Evolutionary conservation across 1,140 invertebrate genomes (phyloP).

Genomic region (Zaprionus tsacasi): DNA sequence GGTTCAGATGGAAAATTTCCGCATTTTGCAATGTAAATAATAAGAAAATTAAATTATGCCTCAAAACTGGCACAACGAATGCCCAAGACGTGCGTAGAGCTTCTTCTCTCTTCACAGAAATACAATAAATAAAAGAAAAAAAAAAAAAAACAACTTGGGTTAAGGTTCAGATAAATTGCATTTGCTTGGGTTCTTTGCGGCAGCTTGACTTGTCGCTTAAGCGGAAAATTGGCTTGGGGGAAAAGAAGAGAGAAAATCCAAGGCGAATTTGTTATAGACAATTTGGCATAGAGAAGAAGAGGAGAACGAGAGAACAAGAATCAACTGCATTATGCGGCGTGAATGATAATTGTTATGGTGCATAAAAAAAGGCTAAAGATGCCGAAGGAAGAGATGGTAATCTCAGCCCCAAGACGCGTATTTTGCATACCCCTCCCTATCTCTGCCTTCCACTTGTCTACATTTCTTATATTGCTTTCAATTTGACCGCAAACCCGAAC

Average conservation of each 20-base stretch:
- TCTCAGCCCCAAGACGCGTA: slow-evolving; percentile 18
- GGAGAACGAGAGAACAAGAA: slow-evolving; percentile 9
- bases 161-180: slow-evolving; percentile 77
- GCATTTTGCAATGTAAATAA: slow-evolving; percentile 29
- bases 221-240: slow-evolving; percentile 59
- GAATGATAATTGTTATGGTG: slow-evolving; percentile 34
- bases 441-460: not conserved
- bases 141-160: slow-evolving; percentile 36
- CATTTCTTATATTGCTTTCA: slow-evolving; percentile 56
- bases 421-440: slow-evolving; percentile 52
- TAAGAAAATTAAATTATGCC: slow-evolving; percentile 32
- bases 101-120: not conserved
- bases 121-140: slow-evolving; percentile 1
- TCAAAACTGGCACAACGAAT: slow-evolving; percentile 58
- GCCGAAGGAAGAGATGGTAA: slow-evolving; percentile 15
- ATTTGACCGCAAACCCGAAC: slow-evolving; percentile 64
- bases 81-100: slow-evolving; percentile 54
- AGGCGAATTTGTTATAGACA: slow-evolving; percentile 47
- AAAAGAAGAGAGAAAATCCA: slow-evolving; percentile 5
- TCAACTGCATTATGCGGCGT: slow-evolving; percentile 35
- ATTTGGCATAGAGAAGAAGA: slow-evolving; percentile 14
- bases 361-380: slow-evolving; percentile 9
- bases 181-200: slow-evolving; percentile 37
- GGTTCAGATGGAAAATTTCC: slow-evolving; percentile 10
- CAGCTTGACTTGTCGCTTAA: slow-evolving; percentile 71